Percentiles rank a stretch among this genome's conserved stretches.
These are phyloP conservation scores for Amphimallon solstitiale DNA, from an alignment of 2,888 invertebrate genomes.

Conservation along the genomic window DNA sequence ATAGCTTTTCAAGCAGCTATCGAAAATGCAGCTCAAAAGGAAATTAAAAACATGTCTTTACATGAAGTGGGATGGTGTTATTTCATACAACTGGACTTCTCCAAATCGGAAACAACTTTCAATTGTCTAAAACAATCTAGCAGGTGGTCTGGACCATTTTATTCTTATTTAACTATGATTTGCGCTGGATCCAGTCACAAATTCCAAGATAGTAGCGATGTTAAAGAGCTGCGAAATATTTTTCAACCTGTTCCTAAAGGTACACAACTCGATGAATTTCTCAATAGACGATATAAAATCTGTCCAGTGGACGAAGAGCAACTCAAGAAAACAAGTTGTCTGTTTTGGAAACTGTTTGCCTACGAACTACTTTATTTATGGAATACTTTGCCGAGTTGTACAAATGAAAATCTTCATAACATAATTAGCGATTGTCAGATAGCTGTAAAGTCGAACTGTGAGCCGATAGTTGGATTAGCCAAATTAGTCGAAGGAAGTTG, in stretches of 20 bases:
- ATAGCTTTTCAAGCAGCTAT: constrained; percentile 69
- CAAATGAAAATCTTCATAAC: constrained; percentile 55
- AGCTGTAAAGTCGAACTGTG: constrained; percentile 53
- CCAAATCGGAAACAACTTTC: constrained; percentile 66
- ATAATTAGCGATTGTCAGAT: constrained; percentile 57
- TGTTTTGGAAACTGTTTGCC: constrained; percentile 69
- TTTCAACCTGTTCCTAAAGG: constrained; percentile 54
- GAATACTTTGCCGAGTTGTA: constrained; percentile 73
- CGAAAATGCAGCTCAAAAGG: constrained; percentile 70
- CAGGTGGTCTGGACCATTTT: constrained; percentile 74
- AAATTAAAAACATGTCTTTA: constrained; percentile 69
- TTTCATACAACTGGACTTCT: constrained; percentile 70
- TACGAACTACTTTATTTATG: constrained; percentile 76
- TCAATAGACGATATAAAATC: constrained; percentile 50
- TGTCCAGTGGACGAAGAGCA: constrained; percentile 53
- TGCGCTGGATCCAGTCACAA: constrained; percentile 54
- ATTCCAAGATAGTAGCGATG: constrained; percentile 48
- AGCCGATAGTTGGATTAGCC: constrained; percentile 69
- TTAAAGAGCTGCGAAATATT: constrained; percentile 53
- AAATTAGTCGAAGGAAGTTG: constrained; percentile 67
- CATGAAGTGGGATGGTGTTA: constrained; percentile 76
- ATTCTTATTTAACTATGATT: constrained; percentile 69
- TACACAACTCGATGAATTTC: constrained; percentile 58
- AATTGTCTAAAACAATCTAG: constrained; percentile 68
- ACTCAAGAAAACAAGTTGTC: constrained; percentile 47